Conservation (phyloP, 1,140 invertebrate genomes). For the Laupala kohalensis region DNA sequence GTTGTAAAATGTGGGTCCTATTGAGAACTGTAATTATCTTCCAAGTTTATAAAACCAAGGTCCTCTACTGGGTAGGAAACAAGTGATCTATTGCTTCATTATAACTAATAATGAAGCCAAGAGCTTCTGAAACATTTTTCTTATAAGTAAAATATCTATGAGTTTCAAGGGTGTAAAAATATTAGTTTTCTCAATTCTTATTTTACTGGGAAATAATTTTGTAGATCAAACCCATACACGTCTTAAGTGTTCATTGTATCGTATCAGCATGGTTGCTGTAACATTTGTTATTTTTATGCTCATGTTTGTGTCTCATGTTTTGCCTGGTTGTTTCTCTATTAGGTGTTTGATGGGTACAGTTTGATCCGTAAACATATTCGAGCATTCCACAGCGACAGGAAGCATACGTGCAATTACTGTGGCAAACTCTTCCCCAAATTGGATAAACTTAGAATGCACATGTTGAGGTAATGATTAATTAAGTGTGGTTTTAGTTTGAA, state of each 20-base stretch:
- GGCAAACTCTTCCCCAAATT: constrained; percentile 47
- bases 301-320: not conserved
- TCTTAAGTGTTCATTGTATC: not conserved
- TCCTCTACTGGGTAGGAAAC: too few species aligned
- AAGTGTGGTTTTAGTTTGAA: not conserved
- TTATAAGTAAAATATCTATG: too few species aligned
- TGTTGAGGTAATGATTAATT: constrained; percentile 32
- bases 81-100: too few species aligned
- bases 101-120: too few species aligned
- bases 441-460: constrained; percentile 62
- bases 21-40: too few species aligned
- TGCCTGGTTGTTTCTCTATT: constrained; percentile 7
- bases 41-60: too few species aligned
- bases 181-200: too few species aligned
- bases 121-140: too few species aligned
- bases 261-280: not conserved
- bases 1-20: too few species aligned
- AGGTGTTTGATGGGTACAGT: constrained; percentile 46
- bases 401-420: constrained; percentile 48
- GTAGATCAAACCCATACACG: not conserved
- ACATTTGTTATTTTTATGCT: not conserved
- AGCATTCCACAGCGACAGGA: constrained; percentile 55
- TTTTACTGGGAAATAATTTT: too few species aligned
- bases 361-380: constrained; percentile 60
- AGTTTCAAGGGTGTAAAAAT: too few species aligned